Evolutionary conservation across 23 tunicate genomes (phyloP).

Genomic region (Halocynthia aurantium): DNA sequence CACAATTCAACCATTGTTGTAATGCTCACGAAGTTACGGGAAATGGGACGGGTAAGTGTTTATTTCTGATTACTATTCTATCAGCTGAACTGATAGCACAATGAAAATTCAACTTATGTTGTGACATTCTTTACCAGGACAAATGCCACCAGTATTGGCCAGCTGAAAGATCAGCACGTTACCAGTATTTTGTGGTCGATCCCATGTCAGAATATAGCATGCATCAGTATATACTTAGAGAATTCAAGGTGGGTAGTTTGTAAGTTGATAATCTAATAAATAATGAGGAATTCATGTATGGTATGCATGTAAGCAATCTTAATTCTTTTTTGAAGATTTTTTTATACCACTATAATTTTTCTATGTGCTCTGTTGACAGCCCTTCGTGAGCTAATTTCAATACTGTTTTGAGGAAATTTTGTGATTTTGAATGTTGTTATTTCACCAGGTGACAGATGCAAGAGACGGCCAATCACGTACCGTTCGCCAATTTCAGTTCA

Average conservation of each 20-base stretch:
- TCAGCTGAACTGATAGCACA: not conserved
- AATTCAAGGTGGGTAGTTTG: constrained; percentile 60
- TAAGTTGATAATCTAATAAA: not conserved
- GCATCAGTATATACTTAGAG: constrained; percentile 88
- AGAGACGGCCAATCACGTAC: constrained; percentile 98
- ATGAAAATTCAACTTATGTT: not conserved
- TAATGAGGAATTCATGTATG: not conserved
- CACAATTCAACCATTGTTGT: constrained; percentile 98
- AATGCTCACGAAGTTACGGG: constrained; percentile 90
- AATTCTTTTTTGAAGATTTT: not conserved
- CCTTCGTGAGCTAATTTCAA: not conserved
- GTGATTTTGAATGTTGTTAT: not conserved
- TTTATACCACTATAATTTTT: not conserved
- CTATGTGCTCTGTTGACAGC: not conserved
- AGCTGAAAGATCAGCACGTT: constrained; percentile 79
- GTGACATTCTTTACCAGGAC: constrained; percentile 55
- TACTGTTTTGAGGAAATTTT: not conserved
- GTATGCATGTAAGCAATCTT: not conserved
- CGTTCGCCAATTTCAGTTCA: constrained; percentile 97
- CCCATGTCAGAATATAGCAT: constrained; percentile 93
- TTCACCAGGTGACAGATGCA: constrained; percentile 91
- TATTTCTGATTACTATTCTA: not conserved
- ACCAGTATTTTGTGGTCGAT: constrained; percentile 98
- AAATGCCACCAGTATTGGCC: constrained; percentile 99
- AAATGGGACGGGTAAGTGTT: constrained; percentile 85